Percentiles rank a stretch among this genome's conserved stretches.
phyloP scores from a whole-genome alignment of 2,888 invertebrate genomes.

The Ceratothoa steindachneri region DNA sequence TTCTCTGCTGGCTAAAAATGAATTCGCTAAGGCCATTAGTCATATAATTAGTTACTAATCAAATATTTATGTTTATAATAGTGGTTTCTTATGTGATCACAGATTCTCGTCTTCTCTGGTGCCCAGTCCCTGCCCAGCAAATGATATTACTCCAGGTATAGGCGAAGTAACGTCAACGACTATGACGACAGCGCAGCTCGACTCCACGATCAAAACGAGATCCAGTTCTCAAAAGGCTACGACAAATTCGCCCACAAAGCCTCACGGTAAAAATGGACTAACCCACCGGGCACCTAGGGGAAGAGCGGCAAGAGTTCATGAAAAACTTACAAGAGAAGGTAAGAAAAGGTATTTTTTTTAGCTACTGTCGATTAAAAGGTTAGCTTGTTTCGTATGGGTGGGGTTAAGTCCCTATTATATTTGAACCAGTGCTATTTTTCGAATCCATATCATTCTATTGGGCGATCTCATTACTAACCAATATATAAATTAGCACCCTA shows the following conservation, averaged over 20 bases:
- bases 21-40: too few species aligned
- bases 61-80: too few species aligned
- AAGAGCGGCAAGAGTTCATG: conserved; percentile 34
- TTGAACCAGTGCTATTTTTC: too few species aligned
- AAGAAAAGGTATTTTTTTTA: background rate
- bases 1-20: too few species aligned
- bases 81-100: too few species aligned
- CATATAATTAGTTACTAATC: too few species aligned
- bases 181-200: background rate
- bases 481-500: too few species aligned
- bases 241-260: background rate
- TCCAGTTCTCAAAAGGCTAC: background rate
- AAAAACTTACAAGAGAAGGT: conserved; percentile 46
- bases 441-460: too few species aligned
- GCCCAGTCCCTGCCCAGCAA: background rate
- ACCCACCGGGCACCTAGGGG: conserved; percentile 32
- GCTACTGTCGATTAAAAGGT: background rate
- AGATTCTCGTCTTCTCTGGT: background rate
- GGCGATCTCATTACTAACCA: too few species aligned
- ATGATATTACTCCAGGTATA: background rate
- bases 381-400: too few species aligned
- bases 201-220: background rate
- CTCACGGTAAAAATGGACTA: conserved; percentile 11
- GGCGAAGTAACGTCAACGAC: background rate
- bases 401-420: too few species aligned